phyloP scores from a whole-genome alignment of 2,797 vertebrate genomes.

The Phalloptychus januarius region DNA sequence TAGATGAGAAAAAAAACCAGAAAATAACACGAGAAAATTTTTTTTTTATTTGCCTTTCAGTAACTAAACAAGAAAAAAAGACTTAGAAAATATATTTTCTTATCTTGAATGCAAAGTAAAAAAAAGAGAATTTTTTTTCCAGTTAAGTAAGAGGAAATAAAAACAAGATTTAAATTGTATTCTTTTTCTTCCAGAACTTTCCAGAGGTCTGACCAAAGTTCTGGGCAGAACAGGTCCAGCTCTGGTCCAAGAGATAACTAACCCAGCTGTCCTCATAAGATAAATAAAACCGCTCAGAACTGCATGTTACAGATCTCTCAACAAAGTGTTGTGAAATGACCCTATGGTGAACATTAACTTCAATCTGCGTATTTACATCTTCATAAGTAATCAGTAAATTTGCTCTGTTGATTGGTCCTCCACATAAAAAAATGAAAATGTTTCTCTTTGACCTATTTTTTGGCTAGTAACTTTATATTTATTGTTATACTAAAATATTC shows the following conservation, averaged over 20 bases:
- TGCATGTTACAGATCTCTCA: conserved; percentile 9
- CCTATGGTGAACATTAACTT: conserved; percentile 51
- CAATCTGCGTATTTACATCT: not conserved
- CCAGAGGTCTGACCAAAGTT: not conserved
- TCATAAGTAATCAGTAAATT: not conserved
- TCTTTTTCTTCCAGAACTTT: conserved; percentile 19
- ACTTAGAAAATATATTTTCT: not conserved
- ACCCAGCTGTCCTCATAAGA: conserved; percentile 31
- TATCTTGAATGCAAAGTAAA: not conserved
- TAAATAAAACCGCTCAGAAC: conserved; percentile 55
- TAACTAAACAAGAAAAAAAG: not conserved
- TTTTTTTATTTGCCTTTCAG: not conserved
- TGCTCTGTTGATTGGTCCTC: not conserved
- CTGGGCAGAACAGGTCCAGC: not conserved
- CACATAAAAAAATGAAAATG: not conserved
- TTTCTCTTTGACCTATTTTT: not conserved
- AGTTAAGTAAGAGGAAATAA: no score
- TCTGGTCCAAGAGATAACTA: conserved; percentile 34
- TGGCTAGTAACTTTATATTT: not conserved
- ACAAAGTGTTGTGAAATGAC: conserved; percentile 21
- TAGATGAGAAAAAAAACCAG: not conserved
- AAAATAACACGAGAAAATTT: not conserved
- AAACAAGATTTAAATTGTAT: not conserved
- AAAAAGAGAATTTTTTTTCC: no score
- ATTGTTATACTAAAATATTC: not conserved